phyloP scores from a whole-genome alignment of 2,888 invertebrate genomes.

The Tineola bisselliella region DNA sequence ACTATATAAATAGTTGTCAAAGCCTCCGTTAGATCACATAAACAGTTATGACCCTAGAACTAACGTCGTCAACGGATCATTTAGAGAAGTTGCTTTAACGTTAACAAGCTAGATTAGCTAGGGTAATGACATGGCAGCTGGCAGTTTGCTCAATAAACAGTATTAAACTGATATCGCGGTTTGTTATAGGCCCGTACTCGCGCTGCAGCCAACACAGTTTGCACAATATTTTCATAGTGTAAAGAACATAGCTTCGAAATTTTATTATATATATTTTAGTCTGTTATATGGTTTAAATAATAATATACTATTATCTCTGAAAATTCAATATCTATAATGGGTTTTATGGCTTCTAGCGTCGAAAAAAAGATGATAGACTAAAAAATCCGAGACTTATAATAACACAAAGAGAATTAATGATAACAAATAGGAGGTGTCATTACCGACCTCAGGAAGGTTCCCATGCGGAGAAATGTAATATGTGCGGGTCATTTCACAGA shows the following conservation, averaged over 20 bases:
- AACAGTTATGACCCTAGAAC: constrained; percentile 44
- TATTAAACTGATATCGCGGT: background rate
- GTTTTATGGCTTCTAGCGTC: background rate
- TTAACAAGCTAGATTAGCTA: constrained; percentile 59
- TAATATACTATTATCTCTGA: too few relatives aligned
- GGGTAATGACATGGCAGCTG: constrained; percentile 59
- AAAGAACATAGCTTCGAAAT: background rate
- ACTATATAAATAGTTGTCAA: background rate
- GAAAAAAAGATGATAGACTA: background rate
- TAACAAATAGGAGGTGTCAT: constrained; percentile 2
- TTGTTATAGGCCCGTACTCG: background rate
- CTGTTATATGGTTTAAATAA: too few relatives aligned
- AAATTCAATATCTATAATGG: background rate
- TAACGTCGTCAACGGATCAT: constrained; percentile 44
- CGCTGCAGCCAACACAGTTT: background rate
- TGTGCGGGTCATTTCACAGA: background rate
- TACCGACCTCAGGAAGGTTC: background rate
- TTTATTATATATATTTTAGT: background rate
- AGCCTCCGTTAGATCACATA: constrained; percentile 16
- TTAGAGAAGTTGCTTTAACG: constrained; percentile 41
- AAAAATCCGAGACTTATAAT: too few relatives aligned
- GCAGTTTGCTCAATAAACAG: constrained; percentile 8
- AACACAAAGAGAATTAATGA: constrained; percentile 4
- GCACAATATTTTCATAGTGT: background rate
- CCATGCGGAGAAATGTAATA: constrained; percentile 5